Base-by-base conservation (phyloP, 2,797 vertebrate genomes). In the Echeneis naucrates region DNA sequence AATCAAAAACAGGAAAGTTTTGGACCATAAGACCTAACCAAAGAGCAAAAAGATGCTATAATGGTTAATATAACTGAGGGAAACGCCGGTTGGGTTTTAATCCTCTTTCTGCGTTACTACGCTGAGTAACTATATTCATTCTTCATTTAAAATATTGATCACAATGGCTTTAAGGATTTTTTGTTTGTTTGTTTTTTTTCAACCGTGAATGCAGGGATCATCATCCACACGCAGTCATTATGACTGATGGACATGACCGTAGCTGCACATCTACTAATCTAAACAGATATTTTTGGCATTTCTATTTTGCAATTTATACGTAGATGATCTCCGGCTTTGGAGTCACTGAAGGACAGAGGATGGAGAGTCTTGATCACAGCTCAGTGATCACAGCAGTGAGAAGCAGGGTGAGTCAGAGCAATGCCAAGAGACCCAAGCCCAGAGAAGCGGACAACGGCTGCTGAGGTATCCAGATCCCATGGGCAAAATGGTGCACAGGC, bases 401-500 rank as follows among this genome's bases (percentile, higher is more conserved):
- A 64, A 69, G 57, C 19, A 21, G 56, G 30, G 48, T 83, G 75
- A 85, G 62, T 80, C 81, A 79, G 72, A 59, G 50, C 53, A 32
- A 52, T 63, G 68, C 62, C 62, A 75, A 60, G 51, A 77, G 50
- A 53, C 24, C 24, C 68, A 56, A 68, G 55, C 61, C 68, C 55
- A 68, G 24, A 62, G 54, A 59, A 17, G 27, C 52, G 54, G 67
- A 82, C 48, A 62, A 69, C 72, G 54, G 35, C 57, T 37, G 45
- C 51, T 62, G 32, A 69, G 57, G 63, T 78, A 59, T 42, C 61
- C 23, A 8, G 54, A 47, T 64, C 55, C 68, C 65, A 24, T 33
- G 59, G 67, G 75, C 62, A 75, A 77, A 61, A 60, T 14, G 56
- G 38, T 59, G 26, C 30, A 56, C 5, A 59, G 19, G 0, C 63